Conservation (phyloP, 2,113 vertebrate genomes). For the Phycodurus eques region DNA sequence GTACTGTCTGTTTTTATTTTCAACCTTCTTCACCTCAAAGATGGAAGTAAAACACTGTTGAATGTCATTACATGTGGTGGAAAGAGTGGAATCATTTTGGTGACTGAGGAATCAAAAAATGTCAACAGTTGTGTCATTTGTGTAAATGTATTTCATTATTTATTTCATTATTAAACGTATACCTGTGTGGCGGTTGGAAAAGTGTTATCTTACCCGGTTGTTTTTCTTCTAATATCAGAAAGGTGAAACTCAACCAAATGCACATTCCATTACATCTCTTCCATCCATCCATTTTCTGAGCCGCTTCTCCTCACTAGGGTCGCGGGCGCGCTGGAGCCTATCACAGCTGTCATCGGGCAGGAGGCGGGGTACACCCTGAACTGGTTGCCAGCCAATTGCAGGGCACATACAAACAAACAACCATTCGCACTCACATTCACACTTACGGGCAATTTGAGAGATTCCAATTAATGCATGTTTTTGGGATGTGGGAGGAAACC, state of each 20-base stretch:
- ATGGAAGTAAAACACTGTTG: not conserved
- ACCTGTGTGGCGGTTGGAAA: not conserved
- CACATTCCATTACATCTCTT: not conserved
- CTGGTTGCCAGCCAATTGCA: too few relatives aligned
- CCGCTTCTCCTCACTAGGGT: too few relatives aligned
- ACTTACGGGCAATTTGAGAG: too few relatives aligned
- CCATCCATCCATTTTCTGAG: too few relatives aligned
- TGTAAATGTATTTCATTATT: not conserved
- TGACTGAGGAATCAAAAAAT: not conserved
- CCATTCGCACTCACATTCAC: too few relatives aligned
- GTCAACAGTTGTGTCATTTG: not conserved
- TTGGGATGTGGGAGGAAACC: too few relatives aligned
- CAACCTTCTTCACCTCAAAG: not conserved
- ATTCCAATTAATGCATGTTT: too few relatives aligned
- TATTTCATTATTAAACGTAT: not conserved
- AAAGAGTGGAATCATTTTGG: not conserved
- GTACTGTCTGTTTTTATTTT: not conserved
- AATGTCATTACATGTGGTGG: not conserved
- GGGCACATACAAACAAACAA: too few relatives aligned
- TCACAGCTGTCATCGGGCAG: too few relatives aligned
- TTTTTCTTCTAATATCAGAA: conserved; percentile 23
- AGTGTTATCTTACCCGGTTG: too few relatives aligned
- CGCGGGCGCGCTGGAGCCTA: too few relatives aligned
- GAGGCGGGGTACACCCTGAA: too few relatives aligned
- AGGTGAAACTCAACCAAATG: conserved; percentile 70